These are phyloP conservation scores for Arrhopalites spinosus DNA, from an alignment of 2,888 invertebrate species.

Conservation along the genomic window DNA sequence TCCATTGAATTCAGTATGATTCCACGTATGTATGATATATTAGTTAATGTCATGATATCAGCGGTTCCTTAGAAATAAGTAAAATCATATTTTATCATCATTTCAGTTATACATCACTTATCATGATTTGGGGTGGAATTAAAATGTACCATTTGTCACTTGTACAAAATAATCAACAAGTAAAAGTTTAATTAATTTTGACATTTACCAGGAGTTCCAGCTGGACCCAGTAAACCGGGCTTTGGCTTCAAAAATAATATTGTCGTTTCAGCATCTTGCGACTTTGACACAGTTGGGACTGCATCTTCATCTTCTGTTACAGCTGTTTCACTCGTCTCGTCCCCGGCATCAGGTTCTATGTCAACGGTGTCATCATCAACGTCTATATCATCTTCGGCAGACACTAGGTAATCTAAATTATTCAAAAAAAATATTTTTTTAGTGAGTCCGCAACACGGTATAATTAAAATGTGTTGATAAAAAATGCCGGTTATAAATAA, in stretches of 20 bases:
- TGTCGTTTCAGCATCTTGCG: slow-evolving; percentile 88
- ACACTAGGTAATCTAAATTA: slow-evolving; percentile 42
- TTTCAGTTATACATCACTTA: slow-evolving; percentile 47
- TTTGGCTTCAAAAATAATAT: slow-evolving; percentile 84
- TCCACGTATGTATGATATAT: neutral
- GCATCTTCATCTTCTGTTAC: slow-evolving; percentile 66
- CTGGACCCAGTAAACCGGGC: slow-evolving; percentile 52
- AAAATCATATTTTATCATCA: slow-evolving; percentile 42
- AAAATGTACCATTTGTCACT: too few species aligned
- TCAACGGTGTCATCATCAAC: slow-evolving; percentile 65
- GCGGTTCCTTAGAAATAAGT: slow-evolving; percentile 53
- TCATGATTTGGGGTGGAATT: neutral
- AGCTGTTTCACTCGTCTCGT: slow-evolving; percentile 58
- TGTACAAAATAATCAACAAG: neutral
- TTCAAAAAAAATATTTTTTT: neutral
- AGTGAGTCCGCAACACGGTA: neutral
- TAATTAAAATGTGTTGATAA: neutral
- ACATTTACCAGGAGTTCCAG: slow-evolving; percentile 53
- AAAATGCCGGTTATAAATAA: neutral
- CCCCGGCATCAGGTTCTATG: slow-evolving; percentile 56
- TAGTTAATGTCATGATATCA: slow-evolving; percentile 29
- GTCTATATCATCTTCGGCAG: slow-evolving; percentile 63
- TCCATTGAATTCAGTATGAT: neutral
- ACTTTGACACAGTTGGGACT: slow-evolving; percentile 67
- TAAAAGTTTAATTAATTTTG: neutral